Evolutionary conservation across 2,888 invertebrate species (phyloP).

Genomic region (Villa cingulata): DNA sequence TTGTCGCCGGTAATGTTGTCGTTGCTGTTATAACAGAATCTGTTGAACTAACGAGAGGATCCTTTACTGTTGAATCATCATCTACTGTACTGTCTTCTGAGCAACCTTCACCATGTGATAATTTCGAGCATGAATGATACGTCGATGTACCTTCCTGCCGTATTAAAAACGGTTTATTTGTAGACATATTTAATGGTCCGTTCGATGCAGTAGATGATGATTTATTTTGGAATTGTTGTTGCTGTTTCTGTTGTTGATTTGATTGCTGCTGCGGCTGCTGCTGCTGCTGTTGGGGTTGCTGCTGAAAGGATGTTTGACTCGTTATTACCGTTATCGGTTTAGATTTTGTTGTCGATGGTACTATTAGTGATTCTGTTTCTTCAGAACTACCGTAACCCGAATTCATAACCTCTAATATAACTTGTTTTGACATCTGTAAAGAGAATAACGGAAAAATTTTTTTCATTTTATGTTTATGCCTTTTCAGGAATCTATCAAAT

Average conservation of each 20-base stretch:
- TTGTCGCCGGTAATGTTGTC: neutral
- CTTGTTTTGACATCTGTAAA: constrained; percentile 36
- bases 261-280: constrained; percentile 31
- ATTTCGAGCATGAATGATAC: constrained; percentile 49
- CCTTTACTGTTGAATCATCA: constrained; percentile 45
- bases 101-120: constrained; percentile 57
- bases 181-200: constrained; percentile 33
- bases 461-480: too few relatives aligned
- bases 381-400: constrained; percentile 63
- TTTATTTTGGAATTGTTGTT: neutral
- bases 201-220: constrained; percentile 23
- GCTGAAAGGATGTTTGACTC: constrained; percentile 28
- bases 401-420: constrained; percentile 45
- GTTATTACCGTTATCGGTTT: constrained; percentile 31
- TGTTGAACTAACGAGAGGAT: neutral
- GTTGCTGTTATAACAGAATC: neutral
- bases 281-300: constrained; percentile 1
- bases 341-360: constrained; percentile 36
- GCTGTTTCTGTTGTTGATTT: constrained; percentile 30
- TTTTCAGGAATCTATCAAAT: too few relatives aligned
- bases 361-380: constrained; percentile 67
- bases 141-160: constrained; percentile 76
- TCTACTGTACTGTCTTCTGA: constrained; percentile 64
- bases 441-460: too few relatives aligned
- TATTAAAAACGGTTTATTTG: constrained; percentile 66